Evolutionary conservation across 2,113 vertebrate genomes (phyloP).

Genomic region (Phrynosoma platyrhinos): DNA sequence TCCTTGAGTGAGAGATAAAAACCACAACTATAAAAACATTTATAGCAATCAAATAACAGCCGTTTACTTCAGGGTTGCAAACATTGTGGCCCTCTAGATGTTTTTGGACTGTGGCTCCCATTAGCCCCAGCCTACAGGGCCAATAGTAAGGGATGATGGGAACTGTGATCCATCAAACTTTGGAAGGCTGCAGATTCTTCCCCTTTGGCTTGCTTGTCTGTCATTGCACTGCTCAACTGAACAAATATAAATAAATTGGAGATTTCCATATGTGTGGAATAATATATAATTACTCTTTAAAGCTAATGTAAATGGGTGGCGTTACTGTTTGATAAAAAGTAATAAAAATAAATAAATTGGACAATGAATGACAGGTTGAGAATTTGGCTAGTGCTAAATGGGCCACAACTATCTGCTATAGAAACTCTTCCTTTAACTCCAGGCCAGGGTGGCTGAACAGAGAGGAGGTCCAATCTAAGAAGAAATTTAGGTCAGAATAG

Average conservation of each 20-base stretch:
- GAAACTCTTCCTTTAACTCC: background rate
- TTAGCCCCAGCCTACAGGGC: background rate
- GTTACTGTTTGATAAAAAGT: too few relatives aligned
- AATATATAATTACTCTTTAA: too few relatives aligned
- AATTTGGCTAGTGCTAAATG: background rate
- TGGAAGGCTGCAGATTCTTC: background rate
- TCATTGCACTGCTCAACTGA: background rate
- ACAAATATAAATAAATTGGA: slow-evolving; percentile 5
- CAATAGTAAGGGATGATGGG: background rate
- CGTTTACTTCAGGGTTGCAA: background rate
- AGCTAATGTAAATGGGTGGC: too few relatives aligned
- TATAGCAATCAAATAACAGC: background rate
- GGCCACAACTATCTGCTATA: too few relatives aligned
- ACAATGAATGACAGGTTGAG: background rate
- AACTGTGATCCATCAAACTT: background rate
- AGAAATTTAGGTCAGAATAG: background rate
- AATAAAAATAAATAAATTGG: too few relatives aligned
- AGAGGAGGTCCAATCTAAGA: background rate
- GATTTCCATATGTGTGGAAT: background rate
- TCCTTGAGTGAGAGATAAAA: background rate
- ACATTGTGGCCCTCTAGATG: too few relatives aligned
- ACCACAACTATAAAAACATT: background rate
- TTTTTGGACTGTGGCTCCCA: background rate
- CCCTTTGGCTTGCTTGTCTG: background rate
- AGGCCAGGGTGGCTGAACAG: background rate